A percentile compares a stretch with the other conserved stretches of the same genome.
These are phyloP conservation scores for Damaliscus lunatus DNA, from an alignment of 2,113 vertebrate genomes.

Conservation along the genomic window DNA sequence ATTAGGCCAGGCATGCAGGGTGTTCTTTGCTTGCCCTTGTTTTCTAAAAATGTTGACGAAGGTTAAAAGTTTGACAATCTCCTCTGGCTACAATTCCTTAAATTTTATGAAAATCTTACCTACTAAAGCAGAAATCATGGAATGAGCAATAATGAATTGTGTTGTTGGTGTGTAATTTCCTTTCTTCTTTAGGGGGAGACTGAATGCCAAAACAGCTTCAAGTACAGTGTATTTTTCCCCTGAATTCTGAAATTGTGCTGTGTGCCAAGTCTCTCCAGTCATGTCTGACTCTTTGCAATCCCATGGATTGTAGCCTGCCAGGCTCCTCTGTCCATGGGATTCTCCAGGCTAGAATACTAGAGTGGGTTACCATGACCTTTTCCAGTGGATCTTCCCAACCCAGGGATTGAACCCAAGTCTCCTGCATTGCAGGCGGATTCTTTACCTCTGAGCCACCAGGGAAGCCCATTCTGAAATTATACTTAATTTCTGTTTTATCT, in stretches of 20 bases:
- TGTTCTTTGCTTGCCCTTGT: conserved; percentile 5
- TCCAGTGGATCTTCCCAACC: background rate
- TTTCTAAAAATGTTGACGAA: background rate
- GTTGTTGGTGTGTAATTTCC: background rate
- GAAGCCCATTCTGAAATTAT: conserved; percentile 20
- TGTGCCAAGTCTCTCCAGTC: background rate
- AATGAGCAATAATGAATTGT: background rate
- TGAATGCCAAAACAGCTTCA: conserved; percentile 18
- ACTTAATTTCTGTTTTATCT: conserved; percentile 7
- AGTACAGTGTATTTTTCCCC: background rate
- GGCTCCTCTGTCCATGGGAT: background rate
- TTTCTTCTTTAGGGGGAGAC: background rate
- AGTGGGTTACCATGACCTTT: background rate
- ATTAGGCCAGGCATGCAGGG: background rate
- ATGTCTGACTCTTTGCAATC: background rate
- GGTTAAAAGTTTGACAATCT: background rate
- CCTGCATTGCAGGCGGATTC: background rate
- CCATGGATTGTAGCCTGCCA: background rate
- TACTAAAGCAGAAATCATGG: background rate
- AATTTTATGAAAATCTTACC: background rate
- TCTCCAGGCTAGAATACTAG: background rate
- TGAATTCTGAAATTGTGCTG: conserved; percentile 24
- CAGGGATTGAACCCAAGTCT: background rate
- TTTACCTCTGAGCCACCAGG: background rate
- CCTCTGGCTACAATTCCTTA: background rate